Percentiles rank a stretch among this genome's conserved stretches.
Conservation (phyloP, 2,888 invertebrate species). For the Microplitis deprimator region DNA sequence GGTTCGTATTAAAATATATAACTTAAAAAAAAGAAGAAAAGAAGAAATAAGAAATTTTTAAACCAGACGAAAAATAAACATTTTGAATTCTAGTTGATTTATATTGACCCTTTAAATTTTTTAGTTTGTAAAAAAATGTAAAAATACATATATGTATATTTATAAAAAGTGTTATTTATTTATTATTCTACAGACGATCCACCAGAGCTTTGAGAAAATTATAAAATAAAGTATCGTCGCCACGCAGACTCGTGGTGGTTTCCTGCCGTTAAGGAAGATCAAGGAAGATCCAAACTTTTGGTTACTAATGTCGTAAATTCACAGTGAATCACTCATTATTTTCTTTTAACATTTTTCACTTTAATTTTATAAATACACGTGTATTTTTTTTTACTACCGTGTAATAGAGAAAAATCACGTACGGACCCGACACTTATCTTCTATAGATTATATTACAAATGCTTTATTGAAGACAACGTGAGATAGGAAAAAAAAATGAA, state of each 20-base stretch:
- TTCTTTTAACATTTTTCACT: conserved; percentile 2
- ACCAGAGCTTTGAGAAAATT: not conserved
- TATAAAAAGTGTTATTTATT: conserved; percentile 3
- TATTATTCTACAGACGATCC: conserved; percentile 3
- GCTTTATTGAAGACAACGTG: not conserved
- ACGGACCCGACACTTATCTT: not conserved
- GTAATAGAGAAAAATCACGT: not conserved
- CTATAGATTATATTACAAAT: not conserved
- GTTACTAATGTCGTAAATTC: conserved; percentile 2
- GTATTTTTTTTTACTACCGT: no score
- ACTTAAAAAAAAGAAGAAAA: not conserved
- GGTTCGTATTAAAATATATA: not conserved
- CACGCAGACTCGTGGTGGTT: conserved; percentile 30
- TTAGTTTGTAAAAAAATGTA: not conserved
- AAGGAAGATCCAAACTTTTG: conserved; percentile 17
- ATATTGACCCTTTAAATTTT: not conserved
- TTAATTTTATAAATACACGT: not conserved
- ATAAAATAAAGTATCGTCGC: conserved; percentile 15
- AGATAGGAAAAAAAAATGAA: conserved; percentile 16
- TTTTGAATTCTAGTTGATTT: conserved; percentile 12
- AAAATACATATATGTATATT: not conserved
- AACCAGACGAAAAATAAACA: not conserved
- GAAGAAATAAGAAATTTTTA: not conserved
- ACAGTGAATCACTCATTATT: conserved; percentile 17
- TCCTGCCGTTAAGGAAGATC: conserved; percentile 20